Percentiles rank a stretch among this genome's conserved stretches.
phyloP scores from a whole-genome alignment of 2,113 vertebrate species.

The Rhipidura dahli region DNA sequence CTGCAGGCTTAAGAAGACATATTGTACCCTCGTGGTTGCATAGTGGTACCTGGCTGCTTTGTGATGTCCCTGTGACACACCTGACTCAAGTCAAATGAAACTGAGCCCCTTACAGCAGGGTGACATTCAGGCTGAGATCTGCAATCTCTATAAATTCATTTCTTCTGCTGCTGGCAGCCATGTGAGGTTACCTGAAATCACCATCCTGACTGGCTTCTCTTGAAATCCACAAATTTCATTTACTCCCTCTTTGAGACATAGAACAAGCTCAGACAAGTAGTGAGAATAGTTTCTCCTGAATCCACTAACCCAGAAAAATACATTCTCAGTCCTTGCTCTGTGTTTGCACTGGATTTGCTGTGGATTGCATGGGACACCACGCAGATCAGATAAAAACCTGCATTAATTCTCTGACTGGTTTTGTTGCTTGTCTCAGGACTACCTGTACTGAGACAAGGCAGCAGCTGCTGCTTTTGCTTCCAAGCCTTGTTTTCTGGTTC shows the following conservation, averaged over 20 bases:
- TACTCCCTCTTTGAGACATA: background rate
- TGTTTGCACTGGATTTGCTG: background rate
- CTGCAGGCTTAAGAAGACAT: background rate
- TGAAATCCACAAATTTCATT: background rate
- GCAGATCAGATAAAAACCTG: background rate
- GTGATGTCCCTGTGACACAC: background rate
- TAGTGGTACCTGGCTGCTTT: background rate
- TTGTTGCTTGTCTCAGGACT: background rate
- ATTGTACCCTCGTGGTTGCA: background rate
- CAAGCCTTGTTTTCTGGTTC: background rate
- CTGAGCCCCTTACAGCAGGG: accelerated
- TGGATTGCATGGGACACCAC: background rate
- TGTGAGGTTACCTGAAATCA: background rate
- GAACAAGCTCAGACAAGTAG: background rate
- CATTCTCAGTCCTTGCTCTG: background rate
- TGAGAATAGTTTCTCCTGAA: background rate
- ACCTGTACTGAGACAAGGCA: accelerated
- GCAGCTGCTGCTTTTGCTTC: background rate
- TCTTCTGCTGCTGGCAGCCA: background rate
- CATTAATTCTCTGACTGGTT: background rate
- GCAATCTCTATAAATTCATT: background rate
- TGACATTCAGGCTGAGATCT: background rate
- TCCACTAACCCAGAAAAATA: accelerated
- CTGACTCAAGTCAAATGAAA: background rate
- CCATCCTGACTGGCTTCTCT: background rate